A percentile compares a stretch with the other conserved stretches of the same genome.
Evolutionary conservation across 2,113 vertebrate genomes (phyloP).

Genomic region (Chaetodon trifascialis): DNA sequence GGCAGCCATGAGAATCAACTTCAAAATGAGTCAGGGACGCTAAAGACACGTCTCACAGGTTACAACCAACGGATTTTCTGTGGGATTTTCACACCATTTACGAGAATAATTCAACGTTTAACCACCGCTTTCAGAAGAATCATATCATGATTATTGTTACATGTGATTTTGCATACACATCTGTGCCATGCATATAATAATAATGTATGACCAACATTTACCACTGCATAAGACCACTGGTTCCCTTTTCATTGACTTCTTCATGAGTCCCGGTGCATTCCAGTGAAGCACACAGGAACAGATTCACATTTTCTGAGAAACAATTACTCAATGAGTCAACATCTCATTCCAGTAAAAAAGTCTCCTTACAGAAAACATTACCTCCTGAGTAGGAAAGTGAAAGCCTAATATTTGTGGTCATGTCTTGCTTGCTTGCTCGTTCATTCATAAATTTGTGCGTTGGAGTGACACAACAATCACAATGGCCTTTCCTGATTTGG

Average conservation of each 20-base stretch:
- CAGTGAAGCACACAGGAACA: neutral
- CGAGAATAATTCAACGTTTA: neutral
- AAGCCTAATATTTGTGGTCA: constrained; percentile 38
- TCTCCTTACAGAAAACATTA: constrained; percentile 14
- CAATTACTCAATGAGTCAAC: constrained; percentile 15
- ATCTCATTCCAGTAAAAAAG: constrained; percentile 9
- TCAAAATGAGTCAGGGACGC: constrained; percentile 37
- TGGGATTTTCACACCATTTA: constrained; percentile 11
- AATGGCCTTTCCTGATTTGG: constrained; percentile 29
- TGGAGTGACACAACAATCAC: constrained; percentile 30
- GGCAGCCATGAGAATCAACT: constrained; percentile 33
- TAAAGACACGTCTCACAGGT: constrained; percentile 13
- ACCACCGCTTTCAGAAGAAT: neutral
- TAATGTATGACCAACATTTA: neutral
- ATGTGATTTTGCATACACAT: neutral
- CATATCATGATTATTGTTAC: neutral
- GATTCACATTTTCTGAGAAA: neutral
- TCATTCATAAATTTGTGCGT: constrained; percentile 47
- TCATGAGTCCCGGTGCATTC: neutral
- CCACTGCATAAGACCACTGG: neutral
- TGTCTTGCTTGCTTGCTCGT: constrained; percentile 7
- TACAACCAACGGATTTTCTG: constrained; percentile 5
- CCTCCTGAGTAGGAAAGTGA: neutral
- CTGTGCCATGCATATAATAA: neutral
- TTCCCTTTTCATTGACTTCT: neutral